Base-by-base conservation (phyloP, 2,888 invertebrate species). In the Hermodice carunculata region DNA sequence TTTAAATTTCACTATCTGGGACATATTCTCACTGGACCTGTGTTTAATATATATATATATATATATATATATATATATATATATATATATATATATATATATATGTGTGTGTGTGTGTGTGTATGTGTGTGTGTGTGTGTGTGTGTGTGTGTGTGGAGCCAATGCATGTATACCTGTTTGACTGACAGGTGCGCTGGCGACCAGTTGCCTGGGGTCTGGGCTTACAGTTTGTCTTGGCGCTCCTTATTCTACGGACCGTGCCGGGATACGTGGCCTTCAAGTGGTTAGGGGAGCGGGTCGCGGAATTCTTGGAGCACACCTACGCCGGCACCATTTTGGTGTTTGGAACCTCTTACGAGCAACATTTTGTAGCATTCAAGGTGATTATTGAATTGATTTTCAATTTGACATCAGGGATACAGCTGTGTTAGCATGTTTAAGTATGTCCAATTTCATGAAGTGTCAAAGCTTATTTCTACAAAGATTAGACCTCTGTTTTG, bases 331-430 rank as follows among this genome's bases (percentile, higher is more conserved):
- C 94, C 0, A 88, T 87, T 0, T 96, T 98, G 80, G 92, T 95
- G 0, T 98, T 93, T 79, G 94, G 94, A 26, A 68, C 66, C 14
- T 48, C 29, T 52, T 75, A 60, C 58, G 52, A 53, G 32, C 66
- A 86, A 87, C 49, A 90, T 92, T 11, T 84, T 44, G 96, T 97
- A 81, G 95, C 95, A 0, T 96, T 97, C 82, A 89, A 92, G 81
- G 95, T 95, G 82, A 89, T 89, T 52, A n/a, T n/a, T n/a, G n/a
- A n/a, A n/a, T n/a, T n/a, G n/a, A n/a, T n/a, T n/a, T n/a, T n/a
- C n/a, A n/a, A n/a, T n/a, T n/a, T n/a, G n/a, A n/a, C n/a, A n/a
- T n/a, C n/a, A n/a, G n/a, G n/a, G n/a, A n/a, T n/a, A n/a, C n/a
- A n/a, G n/a, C n/a, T n/a, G n/a, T n/a, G n/a, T n/a, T n/a, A n/a